Conservation (phyloP, 1,140 invertebrate species). For the Rhyacophila brunnea region DNA sequence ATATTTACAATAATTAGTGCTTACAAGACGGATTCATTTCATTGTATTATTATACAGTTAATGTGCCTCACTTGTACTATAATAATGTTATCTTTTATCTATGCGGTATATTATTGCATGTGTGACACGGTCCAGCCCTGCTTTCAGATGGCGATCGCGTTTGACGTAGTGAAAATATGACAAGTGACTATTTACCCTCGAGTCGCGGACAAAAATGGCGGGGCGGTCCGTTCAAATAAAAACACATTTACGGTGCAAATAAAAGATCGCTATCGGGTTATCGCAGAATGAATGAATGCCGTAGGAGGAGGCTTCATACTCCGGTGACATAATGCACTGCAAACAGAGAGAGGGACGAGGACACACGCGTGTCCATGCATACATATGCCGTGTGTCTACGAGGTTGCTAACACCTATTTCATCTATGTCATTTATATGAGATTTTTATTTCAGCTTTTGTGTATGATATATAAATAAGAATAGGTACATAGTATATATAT, state of each 20-base stretch:
- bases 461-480: too few relatives aligned
- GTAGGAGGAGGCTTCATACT: background rate
- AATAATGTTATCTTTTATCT: too few relatives aligned
- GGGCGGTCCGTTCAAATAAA: conserved; percentile 29
- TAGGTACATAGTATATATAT: too few relatives aligned
- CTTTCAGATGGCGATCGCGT: conserved; percentile 30
- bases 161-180: conserved; percentile 36
- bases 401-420: too few relatives aligned
- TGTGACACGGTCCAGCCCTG: conserved; percentile 4
- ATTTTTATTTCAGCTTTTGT: too few relatives aligned
- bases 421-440: too few relatives aligned
- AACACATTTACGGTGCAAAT: conserved; percentile 36
- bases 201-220: conserved; percentile 6
- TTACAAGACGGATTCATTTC: too few relatives aligned
- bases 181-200: conserved; percentile 35
- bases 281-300: conserved; percentile 21
- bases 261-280: conserved; percentile 35
- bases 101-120: too few relatives aligned
- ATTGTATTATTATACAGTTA: too few relatives aligned
- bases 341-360: conserved; percentile 19
- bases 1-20: too few relatives aligned
- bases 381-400: too few relatives aligned
- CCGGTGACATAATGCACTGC: conserved; percentile 33
- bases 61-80: too few relatives aligned
- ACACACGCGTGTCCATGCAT: background rate